These are phyloP conservation scores for Nilaparvata lugens DNA, from an alignment of 1,140 invertebrate species.

Conservation along the genomic window DNA sequence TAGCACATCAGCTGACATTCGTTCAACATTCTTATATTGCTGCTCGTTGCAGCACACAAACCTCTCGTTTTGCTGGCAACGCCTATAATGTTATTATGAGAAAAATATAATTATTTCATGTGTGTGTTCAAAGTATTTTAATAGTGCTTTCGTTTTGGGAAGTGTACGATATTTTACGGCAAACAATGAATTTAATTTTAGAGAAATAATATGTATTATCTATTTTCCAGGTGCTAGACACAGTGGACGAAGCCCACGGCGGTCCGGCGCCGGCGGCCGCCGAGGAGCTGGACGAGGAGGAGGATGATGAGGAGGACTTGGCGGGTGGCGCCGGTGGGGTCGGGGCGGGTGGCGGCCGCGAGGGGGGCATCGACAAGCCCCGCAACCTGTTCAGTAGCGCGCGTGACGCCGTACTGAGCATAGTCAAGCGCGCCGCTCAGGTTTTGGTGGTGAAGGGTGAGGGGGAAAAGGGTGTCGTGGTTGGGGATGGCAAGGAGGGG, in stretches of 20 bases:
- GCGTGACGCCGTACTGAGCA: conserved; percentile 72
- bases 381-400: conserved; percentile 74
- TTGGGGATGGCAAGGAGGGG: neutral
- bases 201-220: neutral
- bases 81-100: too few species aligned
- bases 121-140: too few species aligned
- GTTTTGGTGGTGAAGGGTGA: conserved; percentile 57
- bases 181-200: too few species aligned
- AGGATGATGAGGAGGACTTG: conserved; percentile 54
- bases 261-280: neutral
- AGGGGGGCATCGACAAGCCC: conserved; percentile 35
- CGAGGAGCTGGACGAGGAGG: conserved; percentile 36
- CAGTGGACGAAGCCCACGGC: conserved; percentile 55
- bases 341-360: conserved; percentile 51
- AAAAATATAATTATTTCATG: too few species aligned
- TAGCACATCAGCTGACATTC: too few species aligned
- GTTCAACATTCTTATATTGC: too few species aligned
- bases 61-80: too few species aligned
- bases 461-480: conserved; percentile 1
- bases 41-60: too few species aligned
- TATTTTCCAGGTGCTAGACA: conserved; percentile 44
- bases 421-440: conserved; percentile 80
- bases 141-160: too few species aligned
- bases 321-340: conserved; percentile 53
- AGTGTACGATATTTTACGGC: too few species aligned